Percentiles rank a stretch among this genome's conserved stretches.
Evolutionary conservation across 2,888 invertebrate species (phyloP).

Genomic region (Protula sp.): DNA sequence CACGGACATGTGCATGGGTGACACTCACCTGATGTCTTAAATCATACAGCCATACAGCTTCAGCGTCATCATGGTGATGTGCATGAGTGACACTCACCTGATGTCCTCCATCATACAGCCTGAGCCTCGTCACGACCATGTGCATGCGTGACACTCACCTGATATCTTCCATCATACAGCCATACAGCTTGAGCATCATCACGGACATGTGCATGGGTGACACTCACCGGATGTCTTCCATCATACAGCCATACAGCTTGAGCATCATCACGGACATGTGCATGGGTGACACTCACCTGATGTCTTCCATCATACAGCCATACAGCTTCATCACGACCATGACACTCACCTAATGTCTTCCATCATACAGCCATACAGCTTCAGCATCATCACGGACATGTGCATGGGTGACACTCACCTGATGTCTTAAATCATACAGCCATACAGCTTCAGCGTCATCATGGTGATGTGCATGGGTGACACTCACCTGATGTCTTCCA

Average conservation of each 20-base stretch:
- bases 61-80: too few relatives aligned
- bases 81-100: too few relatives aligned
- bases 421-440: conserved; percentile 48
- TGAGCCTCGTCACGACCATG: too few relatives aligned
- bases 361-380: conserved; percentile 46
- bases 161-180: conserved; percentile 46
- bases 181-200: conserved; percentile 47
- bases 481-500: too few relatives aligned
- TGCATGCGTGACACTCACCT: conserved; percentile 40
- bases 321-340: too few relatives aligned
- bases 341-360: conserved; percentile 40
- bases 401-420: conserved; percentile 46
- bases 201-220: conserved; percentile 46
- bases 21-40: too few relatives aligned
- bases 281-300: conserved; percentile 44
- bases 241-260: conserved; percentile 43
- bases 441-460: too few relatives aligned
- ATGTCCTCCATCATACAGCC: too few relatives aligned
- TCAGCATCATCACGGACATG: conserved; percentile 43
- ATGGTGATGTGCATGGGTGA: too few relatives aligned
- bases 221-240: conserved; percentile 44
- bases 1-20: conserved; percentile 46
- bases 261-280: conserved; percentile 46
- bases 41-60: too few relatives aligned
- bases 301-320: conserved; percentile 47